Evolutionary conservation across 2,113 vertebrate genomes (phyloP), one percentile per base, ranked within the genome.

Genomic region (Neodontobutis hainanensis): DNA sequence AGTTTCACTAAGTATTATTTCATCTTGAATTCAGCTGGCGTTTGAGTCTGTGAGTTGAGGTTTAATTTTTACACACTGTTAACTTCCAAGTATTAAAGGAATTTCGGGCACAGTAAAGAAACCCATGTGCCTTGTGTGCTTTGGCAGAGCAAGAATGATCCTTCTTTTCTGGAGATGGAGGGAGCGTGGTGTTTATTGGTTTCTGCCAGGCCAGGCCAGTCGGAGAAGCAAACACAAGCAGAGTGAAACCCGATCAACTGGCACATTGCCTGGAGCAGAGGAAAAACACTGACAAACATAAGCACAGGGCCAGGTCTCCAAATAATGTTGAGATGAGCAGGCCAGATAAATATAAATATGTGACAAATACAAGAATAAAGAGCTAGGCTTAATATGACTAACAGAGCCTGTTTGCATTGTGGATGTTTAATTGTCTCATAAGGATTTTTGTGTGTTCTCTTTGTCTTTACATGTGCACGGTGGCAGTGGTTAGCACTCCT

Each of bases 181-280:
- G 84, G 85, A 89, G 77, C 75, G 77, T 75, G 65, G 77, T 89
- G 88, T 91, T 91, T 91, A 89, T 90, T 90, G 85, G 81, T 90
- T 89, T 85, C 83, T 90, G 90, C 85, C 87, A 90, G 81, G 75
- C 85, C 85, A 89, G 79, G 71, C 74, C 70, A 73, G 75, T 83
- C 82, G 64, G 74, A 77, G 86, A 84, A 81, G 87, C 85, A 88
- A 87, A 90, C 85, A 89, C 81, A 81, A 81, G 75, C 73, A 66
- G 82, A 83, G 65, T 84, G 89, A 89, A 89, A 89, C 85, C 80
- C 48, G 82, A 90, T 82, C 84, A 53, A 84, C 77, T 87, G 83
- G 85, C 83, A 83, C 60, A 4, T 46, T 40, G 85, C 78, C 83
- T 72, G 85, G 80, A 58, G 69, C 68, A 16, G 81, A 55, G 68